Evolutionary conservation across 1,140 invertebrate genomes (phyloP).

Genomic region (Papilio polytes): DNA sequence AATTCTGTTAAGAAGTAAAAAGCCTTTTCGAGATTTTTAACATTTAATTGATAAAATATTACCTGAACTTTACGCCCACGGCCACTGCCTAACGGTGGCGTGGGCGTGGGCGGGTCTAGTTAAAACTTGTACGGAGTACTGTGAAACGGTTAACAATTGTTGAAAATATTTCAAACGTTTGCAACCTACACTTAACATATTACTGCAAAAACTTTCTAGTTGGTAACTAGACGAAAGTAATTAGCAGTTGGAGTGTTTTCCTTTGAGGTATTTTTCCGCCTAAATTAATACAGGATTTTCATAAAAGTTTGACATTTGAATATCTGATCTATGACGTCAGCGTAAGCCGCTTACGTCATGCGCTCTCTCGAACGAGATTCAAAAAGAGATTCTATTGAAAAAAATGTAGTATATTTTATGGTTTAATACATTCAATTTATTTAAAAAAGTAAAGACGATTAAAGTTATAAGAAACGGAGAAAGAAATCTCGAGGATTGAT

Average conservation of each 20-base stretch:
- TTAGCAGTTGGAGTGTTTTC: neutral
- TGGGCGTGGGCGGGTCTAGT: neutral
- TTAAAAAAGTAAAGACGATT: neutral
- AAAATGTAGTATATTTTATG: neutral
- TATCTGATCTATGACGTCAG: neutral
- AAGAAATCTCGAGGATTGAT: conserved; percentile 11
- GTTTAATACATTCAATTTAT: neutral
- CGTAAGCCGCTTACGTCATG: neutral
- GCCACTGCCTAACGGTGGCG: neutral
- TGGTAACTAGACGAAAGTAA: neutral
- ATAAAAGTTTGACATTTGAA: neutral
- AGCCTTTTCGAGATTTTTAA: neutral
- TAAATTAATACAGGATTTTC: neutral
- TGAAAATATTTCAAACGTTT: conserved; percentile 7
- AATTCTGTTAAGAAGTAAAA: neutral
- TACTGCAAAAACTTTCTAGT: neutral
- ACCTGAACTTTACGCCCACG: conserved; percentile 23
- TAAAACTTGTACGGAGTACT: neutral
- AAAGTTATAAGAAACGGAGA: neutral
- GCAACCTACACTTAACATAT: neutral
- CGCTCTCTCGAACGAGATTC: neutral
- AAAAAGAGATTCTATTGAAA: conserved; percentile 2
- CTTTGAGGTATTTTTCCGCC: no score
- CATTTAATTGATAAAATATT: conserved; percentile 9
- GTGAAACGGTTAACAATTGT: neutral